Evolutionary conservation across 1,140 invertebrate species (phyloP), one percentile per base, ranked within the genome.

Genomic region (Diachasma alloeum): DNA sequence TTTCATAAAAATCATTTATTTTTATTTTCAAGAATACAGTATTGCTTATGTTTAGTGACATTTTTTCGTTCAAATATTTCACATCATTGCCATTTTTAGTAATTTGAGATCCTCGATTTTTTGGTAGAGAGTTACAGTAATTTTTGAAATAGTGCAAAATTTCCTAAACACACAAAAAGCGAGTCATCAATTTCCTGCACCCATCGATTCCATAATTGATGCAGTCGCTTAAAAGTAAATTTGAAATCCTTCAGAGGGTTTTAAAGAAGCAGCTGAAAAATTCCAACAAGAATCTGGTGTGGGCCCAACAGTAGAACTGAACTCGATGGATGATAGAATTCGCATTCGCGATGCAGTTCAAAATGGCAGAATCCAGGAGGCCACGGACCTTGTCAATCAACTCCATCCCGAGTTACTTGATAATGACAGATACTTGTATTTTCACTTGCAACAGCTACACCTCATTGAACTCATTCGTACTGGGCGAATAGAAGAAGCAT

Each of bases 251-350:
- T 5, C 86, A 98, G 97, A 99, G 87, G 97, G 97, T 9, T 99
- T 98, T 83, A 99, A 99, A 89, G 98, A 99, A 89, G 98, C 98
- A 26, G 98, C 98, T 0, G 95, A 99, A 84, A 99, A 98, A 88
- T 99, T 99, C 88, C 94, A 97, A 87, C 92, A 95, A 83, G 98
- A 99, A 88, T 97, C 97, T 11, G 97, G 97, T 10, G 92, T 98
- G 0, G 93, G 94, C 63, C 95, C 97, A 9, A 93, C 94, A 2
- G 93, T 98, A 15, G 95, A 99, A 79, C 91, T 98, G 37, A 96
- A 95, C 84, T 96, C 95, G 0, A 87, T 99, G 75, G 97, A 99
- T 85, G 95, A 99, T 83, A 91, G 98, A 81, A 99, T 99, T 82
- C 93, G 95, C 85, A 99, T 99, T 63, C 91, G 98, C 36, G 96